Conservation (phyloP, 1,140 invertebrate genomes). For the Episyrphus balteatus region DNA sequence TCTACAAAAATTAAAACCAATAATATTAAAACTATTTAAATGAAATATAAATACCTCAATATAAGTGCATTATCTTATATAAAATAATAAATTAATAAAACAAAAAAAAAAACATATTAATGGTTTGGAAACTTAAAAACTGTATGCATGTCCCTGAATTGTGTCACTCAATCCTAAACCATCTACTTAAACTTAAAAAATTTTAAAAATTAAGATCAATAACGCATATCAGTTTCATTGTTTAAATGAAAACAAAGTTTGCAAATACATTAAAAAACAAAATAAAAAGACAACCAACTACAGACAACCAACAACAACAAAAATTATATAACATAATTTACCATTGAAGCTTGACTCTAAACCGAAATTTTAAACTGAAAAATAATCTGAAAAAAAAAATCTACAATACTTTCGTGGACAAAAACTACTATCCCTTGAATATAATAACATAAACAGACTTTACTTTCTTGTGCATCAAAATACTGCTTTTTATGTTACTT, state of each 20-base stretch:
- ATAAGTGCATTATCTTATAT: slow-evolving; percentile 17
- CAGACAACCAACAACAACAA: no score
- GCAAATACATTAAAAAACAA: neutral
- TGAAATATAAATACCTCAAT: slow-evolving; percentile 17
- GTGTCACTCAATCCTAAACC: neutral
- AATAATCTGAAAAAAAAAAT: no score
- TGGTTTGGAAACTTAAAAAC: neutral
- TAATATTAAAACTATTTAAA: slow-evolving; percentile 7
- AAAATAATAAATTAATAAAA: slow-evolving; percentile 2
- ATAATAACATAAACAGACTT: no score
- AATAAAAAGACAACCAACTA: neutral
- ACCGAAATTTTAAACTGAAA: no score
- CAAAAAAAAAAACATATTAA: slow-evolving; percentile 1
- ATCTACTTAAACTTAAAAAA: slow-evolving; percentile 4
- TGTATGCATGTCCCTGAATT: neutral
- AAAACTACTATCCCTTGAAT: no score
- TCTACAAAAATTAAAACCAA: slow-evolving; percentile 15
- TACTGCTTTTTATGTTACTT: no score
- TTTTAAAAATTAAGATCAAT: slow-evolving; percentile 33
- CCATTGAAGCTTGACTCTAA: no score
- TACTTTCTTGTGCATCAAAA: no score
- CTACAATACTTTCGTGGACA: no score
- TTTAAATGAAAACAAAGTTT: slow-evolving; percentile 26
- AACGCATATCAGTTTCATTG: slow-evolving; percentile 34
- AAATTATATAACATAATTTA: no score